Evolutionary conservation across 2,797 vertebrate genomes (phyloP).

Genomic region (Taeniopygia guttata): DNA sequence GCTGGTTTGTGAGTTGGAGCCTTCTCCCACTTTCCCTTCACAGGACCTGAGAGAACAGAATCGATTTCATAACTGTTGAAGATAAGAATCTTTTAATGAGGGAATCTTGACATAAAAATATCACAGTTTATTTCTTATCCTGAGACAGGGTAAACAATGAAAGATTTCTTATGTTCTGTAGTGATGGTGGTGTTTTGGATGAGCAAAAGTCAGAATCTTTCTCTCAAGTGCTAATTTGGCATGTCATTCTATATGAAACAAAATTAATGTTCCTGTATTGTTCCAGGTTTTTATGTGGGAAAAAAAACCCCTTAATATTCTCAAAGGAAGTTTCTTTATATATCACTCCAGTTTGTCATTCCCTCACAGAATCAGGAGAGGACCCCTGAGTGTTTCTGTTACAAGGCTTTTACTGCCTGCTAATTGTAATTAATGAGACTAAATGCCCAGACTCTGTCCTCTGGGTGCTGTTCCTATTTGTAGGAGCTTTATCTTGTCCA

Average conservation of each 20-base stretch:
- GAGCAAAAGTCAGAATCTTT: neutral
- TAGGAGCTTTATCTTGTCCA: neutral
- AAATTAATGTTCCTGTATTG: neutral
- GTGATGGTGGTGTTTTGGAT: neutral
- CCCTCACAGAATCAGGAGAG: neutral
- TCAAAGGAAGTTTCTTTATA: neutral
- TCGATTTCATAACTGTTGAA: slow-evolving; percentile 24
- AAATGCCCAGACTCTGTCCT: neutral
- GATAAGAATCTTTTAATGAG: neutral
- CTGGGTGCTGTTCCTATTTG: neutral
- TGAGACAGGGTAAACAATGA: neutral
- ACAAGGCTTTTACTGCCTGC: neutral
- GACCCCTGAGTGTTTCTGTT: neutral
- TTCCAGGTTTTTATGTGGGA: neutral
- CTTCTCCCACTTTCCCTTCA: slow-evolving; percentile 3
- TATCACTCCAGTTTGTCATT: neutral
- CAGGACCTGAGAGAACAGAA: neutral
- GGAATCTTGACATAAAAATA: slow-evolving; percentile 22
- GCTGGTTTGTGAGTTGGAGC: neutral
- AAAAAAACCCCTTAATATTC: neutral
- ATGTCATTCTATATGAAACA: neutral
- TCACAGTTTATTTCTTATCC: slow-evolving; percentile 12
- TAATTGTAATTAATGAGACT: neutral
- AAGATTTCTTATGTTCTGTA: neutral
- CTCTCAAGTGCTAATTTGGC: neutral